Conservation (phyloP, 2,797 vertebrate species). For the Corythornis leucogaster region DNA sequence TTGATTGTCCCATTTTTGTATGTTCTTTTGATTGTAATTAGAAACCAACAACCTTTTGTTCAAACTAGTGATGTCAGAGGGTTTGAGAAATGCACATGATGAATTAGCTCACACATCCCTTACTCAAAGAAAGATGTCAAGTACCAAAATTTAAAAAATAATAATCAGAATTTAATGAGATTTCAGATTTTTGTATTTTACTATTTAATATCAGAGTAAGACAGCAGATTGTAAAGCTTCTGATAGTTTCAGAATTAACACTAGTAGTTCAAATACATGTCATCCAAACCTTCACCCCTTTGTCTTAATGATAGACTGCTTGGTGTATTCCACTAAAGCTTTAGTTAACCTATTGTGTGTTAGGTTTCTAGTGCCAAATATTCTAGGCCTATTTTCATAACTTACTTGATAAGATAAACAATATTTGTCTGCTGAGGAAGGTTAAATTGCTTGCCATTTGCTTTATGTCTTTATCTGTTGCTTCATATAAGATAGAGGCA, state of each 20-base stretch:
- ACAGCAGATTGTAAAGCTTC: not conserved
- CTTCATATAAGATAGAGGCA: not conserved
- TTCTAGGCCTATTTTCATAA: conserved; percentile 54
- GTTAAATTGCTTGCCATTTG: conserved; percentile 31
- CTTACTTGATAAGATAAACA: conserved; percentile 42
- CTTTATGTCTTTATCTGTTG: conserved; percentile 14
- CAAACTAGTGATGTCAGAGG: not conserved
- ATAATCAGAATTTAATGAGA: not conserved
- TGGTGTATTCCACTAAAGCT: conserved; percentile 15
- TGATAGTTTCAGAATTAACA: not conserved
- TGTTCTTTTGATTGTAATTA: not conserved
- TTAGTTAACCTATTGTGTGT: conserved; percentile 21
- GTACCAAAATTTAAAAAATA: not conserved
- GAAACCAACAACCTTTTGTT: not conserved
- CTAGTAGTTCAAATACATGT: not conserved
- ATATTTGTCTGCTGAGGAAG: conserved; percentile 20
- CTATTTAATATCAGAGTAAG: not conserved
- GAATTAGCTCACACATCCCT: not conserved
- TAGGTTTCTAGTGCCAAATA: conserved; percentile 1
- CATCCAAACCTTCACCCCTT: not conserved
- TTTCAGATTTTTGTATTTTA: not conserved
- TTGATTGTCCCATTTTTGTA: not conserved
- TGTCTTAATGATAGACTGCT: not conserved
- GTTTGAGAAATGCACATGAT: not conserved
- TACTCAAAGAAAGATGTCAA: not conserved